These are phyloP conservation scores for Sebastes oblongus DNA, from an alignment of 2,797 vertebrate genomes.

Conservation along the genomic window DNA sequence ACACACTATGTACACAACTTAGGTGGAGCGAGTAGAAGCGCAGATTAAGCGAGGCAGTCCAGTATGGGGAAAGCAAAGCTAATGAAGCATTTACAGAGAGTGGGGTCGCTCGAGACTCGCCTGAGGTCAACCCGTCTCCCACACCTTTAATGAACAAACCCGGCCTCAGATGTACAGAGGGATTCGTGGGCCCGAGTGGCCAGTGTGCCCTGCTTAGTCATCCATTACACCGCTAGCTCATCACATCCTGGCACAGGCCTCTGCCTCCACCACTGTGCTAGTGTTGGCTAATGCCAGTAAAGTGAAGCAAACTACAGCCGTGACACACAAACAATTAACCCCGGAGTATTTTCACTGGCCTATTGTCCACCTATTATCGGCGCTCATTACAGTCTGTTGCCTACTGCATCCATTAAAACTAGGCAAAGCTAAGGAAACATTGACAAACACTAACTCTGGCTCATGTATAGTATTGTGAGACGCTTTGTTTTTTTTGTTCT, in stretches of 20 bases:
- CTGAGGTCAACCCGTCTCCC: constrained; percentile 58
- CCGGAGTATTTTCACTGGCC: constrained; percentile 40
- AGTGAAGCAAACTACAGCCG: constrained; percentile 45
- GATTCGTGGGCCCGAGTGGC: constrained; percentile 33
- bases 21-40: constrained; percentile 28
- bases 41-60: constrained; percentile 49
- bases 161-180: constrained; percentile 31
- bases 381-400: constrained; percentile 47
- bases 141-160: constrained; percentile 66
- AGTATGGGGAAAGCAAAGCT: constrained; percentile 48
- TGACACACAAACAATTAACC: constrained; percentile 71
- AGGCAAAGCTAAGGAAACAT: neutral
- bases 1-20: constrained; percentile 54
- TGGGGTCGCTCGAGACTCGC: constrained; percentile 57
- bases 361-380: constrained; percentile 43
- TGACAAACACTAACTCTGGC: neutral
- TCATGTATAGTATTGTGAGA: constrained; percentile 7
- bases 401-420: constrained; percentile 34
- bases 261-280: constrained; percentile 29
- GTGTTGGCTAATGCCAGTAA: constrained; percentile 48
- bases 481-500: constrained; percentile 1
- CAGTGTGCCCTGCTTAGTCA: constrained; percentile 64
- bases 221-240: constrained; percentile 53
- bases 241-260: constrained; percentile 49
- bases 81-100: constrained; percentile 64